Evolutionary conservation across 1,140 invertebrate genomes (phyloP).

Genomic region (Formica selysi): DNA sequence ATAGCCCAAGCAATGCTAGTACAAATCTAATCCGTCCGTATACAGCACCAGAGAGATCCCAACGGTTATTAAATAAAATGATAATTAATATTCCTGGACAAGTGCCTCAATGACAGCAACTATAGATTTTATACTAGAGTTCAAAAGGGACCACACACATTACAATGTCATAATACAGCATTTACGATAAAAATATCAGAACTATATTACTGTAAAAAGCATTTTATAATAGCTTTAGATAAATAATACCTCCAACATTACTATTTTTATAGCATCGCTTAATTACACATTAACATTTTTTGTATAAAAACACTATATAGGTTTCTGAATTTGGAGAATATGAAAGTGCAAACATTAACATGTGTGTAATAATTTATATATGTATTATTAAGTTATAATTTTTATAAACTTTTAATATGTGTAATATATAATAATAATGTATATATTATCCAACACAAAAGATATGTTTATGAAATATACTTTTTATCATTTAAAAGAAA

Average conservation of each 20-base stretch:
- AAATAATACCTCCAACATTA: constrained; percentile 4
- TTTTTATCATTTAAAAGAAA: constrained; percentile 17
- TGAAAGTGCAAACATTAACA: background rate
- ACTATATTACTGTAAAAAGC: background rate
- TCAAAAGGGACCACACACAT: constrained; percentile 41
- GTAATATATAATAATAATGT: constrained; percentile 22
- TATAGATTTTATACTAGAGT: constrained; percentile 45
- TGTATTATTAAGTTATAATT: background rate
- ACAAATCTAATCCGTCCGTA: constrained; percentile 70
- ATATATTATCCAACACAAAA: constrained; percentile 2
- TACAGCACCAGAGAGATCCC: constrained; percentile 74
- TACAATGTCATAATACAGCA: background rate
- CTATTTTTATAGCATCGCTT: background rate
- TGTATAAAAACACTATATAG: constrained; percentile 19
- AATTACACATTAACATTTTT: background rate
- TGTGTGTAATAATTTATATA: background rate
- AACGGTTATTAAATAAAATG: constrained; percentile 58
- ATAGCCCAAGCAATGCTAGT: constrained; percentile 15
- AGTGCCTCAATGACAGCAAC: constrained; percentile 70
- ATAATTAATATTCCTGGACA: constrained; percentile 78
- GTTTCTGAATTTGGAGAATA: background rate
- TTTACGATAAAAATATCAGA: background rate
- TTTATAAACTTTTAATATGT: constrained; percentile 17
- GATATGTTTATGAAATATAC: constrained; percentile 9
- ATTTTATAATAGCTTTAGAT: background rate